Conservation (phyloP, 2,797 vertebrate species). For the Malurus leucopterus region DNA sequence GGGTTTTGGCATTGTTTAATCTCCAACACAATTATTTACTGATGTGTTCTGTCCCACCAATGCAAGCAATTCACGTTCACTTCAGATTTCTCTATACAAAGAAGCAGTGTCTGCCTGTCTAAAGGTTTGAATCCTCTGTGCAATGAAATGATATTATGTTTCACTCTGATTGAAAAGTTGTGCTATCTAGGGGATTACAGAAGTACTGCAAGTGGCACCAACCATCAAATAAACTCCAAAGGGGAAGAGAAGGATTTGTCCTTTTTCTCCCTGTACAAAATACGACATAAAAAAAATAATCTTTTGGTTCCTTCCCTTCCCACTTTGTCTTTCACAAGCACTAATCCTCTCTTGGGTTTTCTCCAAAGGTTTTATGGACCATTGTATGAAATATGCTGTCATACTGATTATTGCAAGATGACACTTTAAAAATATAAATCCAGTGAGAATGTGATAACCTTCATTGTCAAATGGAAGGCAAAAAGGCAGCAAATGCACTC, state of each 20-base stretch:
- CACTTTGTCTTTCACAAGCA: slow-evolving; percentile 10
- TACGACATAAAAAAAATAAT: not conserved
- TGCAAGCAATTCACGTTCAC: not conserved
- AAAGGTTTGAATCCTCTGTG: slow-evolving; percentile 3
- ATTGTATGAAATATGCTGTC: not conserved
- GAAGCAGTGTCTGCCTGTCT: not conserved
- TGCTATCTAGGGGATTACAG: not conserved
- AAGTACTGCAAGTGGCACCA: not conserved
- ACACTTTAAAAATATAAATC: slow-evolving; percentile 30
- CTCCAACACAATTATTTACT: slow-evolving; percentile 3
- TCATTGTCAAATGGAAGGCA: slow-evolving; percentile 30
- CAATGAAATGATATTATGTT: not conserved
- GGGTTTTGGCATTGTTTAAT: not conserved
- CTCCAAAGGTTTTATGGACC: slow-evolving; percentile 3
- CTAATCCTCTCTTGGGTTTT: slow-evolving; percentile 25
- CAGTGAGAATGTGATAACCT: not conserved
- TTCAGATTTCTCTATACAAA: not conserved
- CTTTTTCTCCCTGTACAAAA: not conserved
- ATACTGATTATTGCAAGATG: slow-evolving; percentile 20
- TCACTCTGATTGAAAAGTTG: slow-evolving; percentile 16
- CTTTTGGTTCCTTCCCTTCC: not conserved
- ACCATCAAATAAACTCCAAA: not conserved
- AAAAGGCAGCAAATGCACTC: not conserved
- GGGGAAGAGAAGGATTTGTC: not conserved
- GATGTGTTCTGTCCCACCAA: slow-evolving; percentile 1